Percentiles rank a stretch among this genome's conserved stretches.
Evolutionary conservation across 2,113 vertebrate species (phyloP).

Genomic region (Gorsachius goisagi): DNA sequence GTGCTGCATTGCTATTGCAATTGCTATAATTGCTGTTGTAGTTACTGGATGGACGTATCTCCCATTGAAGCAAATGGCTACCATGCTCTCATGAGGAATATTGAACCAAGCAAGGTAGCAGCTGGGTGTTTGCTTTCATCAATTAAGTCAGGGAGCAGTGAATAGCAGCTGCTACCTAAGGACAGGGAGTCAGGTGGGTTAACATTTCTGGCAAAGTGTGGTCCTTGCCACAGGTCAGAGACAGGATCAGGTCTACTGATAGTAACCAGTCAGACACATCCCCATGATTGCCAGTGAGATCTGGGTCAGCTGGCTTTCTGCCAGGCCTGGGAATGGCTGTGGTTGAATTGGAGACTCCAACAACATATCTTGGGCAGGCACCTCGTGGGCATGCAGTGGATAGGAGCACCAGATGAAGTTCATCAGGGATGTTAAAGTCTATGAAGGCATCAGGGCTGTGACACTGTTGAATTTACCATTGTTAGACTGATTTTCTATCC

Average conservation of each 20-base stretch:
- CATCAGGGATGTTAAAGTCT: background rate
- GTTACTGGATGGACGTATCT: background rate
- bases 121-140: background rate
- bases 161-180: background rate
- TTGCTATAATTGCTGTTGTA: background rate
- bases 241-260: background rate
- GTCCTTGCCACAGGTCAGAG: background rate
- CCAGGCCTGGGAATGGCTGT: background rate
- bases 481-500: background rate
- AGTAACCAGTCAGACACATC: background rate
- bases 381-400: too few relatives aligned
- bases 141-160: background rate
- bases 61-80: background rate
- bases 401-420: background rate
- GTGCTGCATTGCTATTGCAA: background rate
- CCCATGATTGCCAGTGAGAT: too few relatives aligned
- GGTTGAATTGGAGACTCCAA: background rate
- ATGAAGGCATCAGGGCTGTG: background rate
- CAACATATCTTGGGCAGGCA: background rate
- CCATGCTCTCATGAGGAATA: background rate
- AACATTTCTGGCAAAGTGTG: background rate
- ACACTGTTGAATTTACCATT: background rate
- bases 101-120: background rate
- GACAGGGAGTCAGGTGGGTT: background rate
- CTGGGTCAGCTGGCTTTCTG: background rate